A percentile compares a stretch with the other conserved stretches of the same genome.
Evolutionary conservation across 2,113 vertebrate genomes (phyloP).

Genomic region (Vicugna pacos): DNA sequence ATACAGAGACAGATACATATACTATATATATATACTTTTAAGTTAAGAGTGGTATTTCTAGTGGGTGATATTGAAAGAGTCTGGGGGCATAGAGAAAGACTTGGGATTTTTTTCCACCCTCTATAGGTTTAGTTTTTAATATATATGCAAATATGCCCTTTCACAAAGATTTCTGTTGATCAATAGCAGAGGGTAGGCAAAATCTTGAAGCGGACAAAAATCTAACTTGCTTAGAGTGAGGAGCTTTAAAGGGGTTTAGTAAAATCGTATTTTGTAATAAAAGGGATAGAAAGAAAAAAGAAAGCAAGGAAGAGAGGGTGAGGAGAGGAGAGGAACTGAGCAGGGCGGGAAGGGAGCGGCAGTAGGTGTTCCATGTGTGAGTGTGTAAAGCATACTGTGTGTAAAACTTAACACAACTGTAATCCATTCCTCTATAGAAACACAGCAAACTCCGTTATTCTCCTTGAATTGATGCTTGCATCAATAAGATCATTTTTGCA

Average conservation of each 20-base stretch:
- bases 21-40: neutral
- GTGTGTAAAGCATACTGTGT: fast-evolving
- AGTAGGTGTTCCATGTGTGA: fast-evolving
- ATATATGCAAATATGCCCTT: neutral
- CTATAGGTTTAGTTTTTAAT: neutral
- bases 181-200: neutral
- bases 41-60: neutral
- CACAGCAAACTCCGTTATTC: neutral
- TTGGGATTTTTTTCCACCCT: neutral
- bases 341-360: fast-evolving
- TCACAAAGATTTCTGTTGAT: neutral
- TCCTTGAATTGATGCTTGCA: neutral
- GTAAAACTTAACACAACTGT: too few relatives aligned
- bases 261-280: neutral
- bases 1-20: neutral
- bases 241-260: neutral
- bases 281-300: neutral
- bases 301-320: neutral
- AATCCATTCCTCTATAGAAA: neutral
- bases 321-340: fast-evolving
- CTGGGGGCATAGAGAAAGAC: neutral
- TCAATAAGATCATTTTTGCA: neutral
- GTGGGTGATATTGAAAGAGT: neutral
- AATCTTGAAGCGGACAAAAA: neutral
- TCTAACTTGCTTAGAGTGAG: neutral